These are phyloP conservation scores for Drosophila simulans DNA, from an alignment of 1,140 invertebrate species.

Conservation along the genomic window DNA sequence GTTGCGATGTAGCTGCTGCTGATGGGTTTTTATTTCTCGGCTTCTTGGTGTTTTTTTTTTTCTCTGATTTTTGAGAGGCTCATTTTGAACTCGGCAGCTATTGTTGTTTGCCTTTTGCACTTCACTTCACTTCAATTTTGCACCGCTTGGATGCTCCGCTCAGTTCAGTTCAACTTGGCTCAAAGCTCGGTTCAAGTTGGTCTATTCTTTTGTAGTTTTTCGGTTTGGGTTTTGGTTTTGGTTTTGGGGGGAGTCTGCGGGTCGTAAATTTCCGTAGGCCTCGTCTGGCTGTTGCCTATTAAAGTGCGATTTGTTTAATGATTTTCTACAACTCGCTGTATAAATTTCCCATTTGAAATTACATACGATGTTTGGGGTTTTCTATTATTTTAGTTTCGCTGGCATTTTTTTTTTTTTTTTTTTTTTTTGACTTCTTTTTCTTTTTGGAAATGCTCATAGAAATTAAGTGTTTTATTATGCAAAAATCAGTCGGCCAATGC, in stretches of 20 bases:
- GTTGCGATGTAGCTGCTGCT: slow-evolving; percentile 12
- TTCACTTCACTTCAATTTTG: slow-evolving; percentile 83
- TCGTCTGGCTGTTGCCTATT: slow-evolving; percentile 71
- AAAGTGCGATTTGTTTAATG: slow-evolving; percentile 84
- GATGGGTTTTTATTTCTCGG: slow-evolving; percentile 44
- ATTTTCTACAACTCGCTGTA: slow-evolving; percentile 80
- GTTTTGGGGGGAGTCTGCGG: slow-evolving; percentile 34
- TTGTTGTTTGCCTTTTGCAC: slow-evolving; percentile 82
- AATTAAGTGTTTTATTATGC: slow-evolving; percentile 84
- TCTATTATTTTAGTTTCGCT: slow-evolving; percentile 46
- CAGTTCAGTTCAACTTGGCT: slow-evolving; percentile 35
- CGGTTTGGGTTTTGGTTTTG: slow-evolving; percentile 5
- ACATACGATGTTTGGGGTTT: slow-evolving; percentile 58
- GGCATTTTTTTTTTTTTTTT: slow-evolving; percentile 13
- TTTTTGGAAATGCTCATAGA: slow-evolving; percentile 80
- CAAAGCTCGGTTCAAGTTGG: slow-evolving; percentile 55
- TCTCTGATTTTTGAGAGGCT: slow-evolving; percentile 41
- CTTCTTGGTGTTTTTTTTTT: slow-evolving; percentile 6
- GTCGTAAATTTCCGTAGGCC: slow-evolving; percentile 74
- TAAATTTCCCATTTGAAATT: slow-evolving; percentile 82
- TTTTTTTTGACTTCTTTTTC: slow-evolving; percentile 32
- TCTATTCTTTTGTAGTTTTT: slow-evolving; percentile 21
- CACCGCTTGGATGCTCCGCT: slow-evolving; percentile 76
- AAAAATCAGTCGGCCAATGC: slow-evolving; percentile 69
- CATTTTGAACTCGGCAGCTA: slow-evolving; percentile 64